These are phyloP conservation scores for Cerceris ruficornis DNA, from an alignment of 2,888 invertebrate species.

Conservation along the genomic window DNA sequence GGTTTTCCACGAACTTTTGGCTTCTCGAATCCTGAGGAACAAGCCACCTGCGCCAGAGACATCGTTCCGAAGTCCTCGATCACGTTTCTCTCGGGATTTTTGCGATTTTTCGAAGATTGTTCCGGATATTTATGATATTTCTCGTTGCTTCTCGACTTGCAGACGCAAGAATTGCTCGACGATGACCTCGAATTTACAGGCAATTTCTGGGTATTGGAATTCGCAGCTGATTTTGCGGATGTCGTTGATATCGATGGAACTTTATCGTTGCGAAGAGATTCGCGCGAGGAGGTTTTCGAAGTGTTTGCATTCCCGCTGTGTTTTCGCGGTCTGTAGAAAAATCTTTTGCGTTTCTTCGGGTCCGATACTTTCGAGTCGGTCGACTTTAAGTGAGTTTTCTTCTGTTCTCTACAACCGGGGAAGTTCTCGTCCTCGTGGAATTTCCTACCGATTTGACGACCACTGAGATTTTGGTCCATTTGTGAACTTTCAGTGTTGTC, in stretches of 20 bases:
- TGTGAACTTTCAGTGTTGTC: too few relatives aligned
- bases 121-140: neutral
- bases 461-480: too few relatives aligned
- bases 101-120: neutral
- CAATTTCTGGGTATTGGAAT: too few relatives aligned
- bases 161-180: neutral
- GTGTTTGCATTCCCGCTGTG: neutral
- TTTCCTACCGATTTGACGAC: too few relatives aligned
- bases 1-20: constrained; percentile 16
- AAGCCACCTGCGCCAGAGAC: constrained; percentile 22
- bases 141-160: neutral
- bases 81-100: neutral
- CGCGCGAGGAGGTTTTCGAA: neutral
- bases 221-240: too few relatives aligned
- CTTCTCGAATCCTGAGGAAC: constrained; percentile 23
- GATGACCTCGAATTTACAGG: too few relatives aligned
- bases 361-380: neutral
- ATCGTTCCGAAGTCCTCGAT: constrained; percentile 35
- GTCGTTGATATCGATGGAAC: too few relatives aligned
- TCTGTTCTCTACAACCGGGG: too few relatives aligned
- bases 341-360: neutral
- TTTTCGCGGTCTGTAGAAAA: neutral
- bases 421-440: too few relatives aligned
- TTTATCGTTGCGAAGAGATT: too few relatives aligned
- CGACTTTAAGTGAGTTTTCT: neutral